phyloP scores from a whole-genome alignment of 2,797 vertebrate species.

The Carcharodon carcharias region DNA sequence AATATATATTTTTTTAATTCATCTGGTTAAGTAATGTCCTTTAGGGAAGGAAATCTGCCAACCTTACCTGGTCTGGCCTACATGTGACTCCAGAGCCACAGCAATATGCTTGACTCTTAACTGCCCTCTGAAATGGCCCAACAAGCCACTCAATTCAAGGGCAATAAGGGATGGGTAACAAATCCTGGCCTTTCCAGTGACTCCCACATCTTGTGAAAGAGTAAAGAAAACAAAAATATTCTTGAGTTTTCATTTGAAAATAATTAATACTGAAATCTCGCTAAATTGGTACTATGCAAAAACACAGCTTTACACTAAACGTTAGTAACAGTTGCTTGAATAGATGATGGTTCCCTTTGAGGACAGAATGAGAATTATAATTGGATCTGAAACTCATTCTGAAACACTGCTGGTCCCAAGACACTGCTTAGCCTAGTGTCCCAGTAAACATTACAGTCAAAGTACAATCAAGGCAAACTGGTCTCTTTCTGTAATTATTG shows the following conservation, averaged over 20 bases:
- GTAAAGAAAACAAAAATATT: background rate
- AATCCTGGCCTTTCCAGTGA: no score
- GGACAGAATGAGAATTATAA: conserved; percentile 30
- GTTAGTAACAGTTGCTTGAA: conserved; percentile 33
- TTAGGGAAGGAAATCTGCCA: no score
- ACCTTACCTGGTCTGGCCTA: no score
- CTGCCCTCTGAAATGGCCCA: no score
- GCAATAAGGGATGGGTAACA: no score
- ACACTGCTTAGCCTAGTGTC: conserved; percentile 21
- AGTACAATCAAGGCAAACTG: conserved; percentile 35
- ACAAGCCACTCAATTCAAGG: no score
- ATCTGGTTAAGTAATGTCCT: no score
- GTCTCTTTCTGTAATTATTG: conserved; percentile 33
- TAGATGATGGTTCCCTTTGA: conserved; percentile 13
- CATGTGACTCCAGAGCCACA: no score
- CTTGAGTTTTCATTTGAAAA: background rate
- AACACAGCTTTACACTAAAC: conserved; percentile 26
- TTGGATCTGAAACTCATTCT: conserved; percentile 29
- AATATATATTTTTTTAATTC: background rate
- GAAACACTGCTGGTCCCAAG: conserved; percentile 19
- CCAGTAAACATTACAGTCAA: conserved; percentile 35
- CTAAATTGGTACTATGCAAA: background rate
- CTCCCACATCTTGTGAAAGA: no score
- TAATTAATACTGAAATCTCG: background rate
- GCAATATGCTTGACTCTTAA: no score